These are phyloP conservation scores for Pammene aurita DNA, from an alignment of 2,888 invertebrate genomes.

Conservation along the genomic window DNA sequence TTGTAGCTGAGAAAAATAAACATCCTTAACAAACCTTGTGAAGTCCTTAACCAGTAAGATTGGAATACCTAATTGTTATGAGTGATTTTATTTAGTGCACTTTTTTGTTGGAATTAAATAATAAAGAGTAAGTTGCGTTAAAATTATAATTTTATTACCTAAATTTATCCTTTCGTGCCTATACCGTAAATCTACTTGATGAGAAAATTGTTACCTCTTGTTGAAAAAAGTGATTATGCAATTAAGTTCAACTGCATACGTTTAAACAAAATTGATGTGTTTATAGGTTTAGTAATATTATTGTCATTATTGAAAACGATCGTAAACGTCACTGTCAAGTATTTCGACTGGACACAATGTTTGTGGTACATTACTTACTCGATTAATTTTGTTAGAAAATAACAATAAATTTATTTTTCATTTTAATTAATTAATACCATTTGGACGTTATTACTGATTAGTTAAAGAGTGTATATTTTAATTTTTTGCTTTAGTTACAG, in stretches of 20 bases:
- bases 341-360: neutral
- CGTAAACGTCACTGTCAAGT: conserved; percentile 7
- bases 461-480: neutral
- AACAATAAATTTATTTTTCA: no score
- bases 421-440: neutral
- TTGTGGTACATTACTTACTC: neutral
- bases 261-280: conserved; percentile 7
- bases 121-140: no score
- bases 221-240: neutral
- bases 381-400: conserved; percentile 4
- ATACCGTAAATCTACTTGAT: no score
- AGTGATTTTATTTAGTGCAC: no score
- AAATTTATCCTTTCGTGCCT: no score
- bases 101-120: no score
- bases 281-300: no score
- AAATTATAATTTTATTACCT: no score
- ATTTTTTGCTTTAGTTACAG: no score
- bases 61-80: no score
- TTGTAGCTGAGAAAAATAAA: neutral
- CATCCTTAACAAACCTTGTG: neutral
- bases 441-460: neutral
- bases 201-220: neutral
- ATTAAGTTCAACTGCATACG: conserved; percentile 4
- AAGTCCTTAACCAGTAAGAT: no score
- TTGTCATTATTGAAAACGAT: no score